Percentiles rank a stretch among this genome's conserved stretches.
Evolutionary conservation across 2,888 invertebrate species (phyloP).

Genomic region (Andrena flavipes): DNA sequence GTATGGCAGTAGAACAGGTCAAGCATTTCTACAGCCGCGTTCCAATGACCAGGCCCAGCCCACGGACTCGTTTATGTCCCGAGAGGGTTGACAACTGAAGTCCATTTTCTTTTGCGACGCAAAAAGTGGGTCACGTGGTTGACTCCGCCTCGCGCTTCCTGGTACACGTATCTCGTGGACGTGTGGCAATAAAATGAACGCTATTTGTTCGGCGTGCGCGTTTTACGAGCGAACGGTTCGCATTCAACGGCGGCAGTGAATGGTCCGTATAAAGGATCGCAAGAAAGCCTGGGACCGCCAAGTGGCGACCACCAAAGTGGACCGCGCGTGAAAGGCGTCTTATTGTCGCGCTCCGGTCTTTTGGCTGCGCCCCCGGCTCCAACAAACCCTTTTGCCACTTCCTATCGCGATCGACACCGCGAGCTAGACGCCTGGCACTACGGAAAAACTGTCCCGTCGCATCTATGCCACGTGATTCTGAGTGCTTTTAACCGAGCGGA

Average conservation of each 20-base stretch:
- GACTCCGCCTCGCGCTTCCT: neutral
- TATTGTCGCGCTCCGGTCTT: slow-evolving; percentile 51
- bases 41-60: too few relatives aligned
- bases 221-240: slow-evolving; percentile 51
- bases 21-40: too few relatives aligned
- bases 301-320: slow-evolving; percentile 59
- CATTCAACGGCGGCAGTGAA: slow-evolving; percentile 41
- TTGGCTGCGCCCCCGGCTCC: slow-evolving; percentile 32
- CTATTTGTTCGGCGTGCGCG: slow-evolving; percentile 48
- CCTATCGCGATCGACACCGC: slow-evolving; percentile 57
- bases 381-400: slow-evolving; percentile 25
- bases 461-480: neutral
- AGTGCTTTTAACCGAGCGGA: neutral
- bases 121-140: neutral
- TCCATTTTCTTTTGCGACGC: neutral
- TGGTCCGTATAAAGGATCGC: slow-evolving; percentile 53
- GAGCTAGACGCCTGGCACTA: slow-evolving; percentile 20
- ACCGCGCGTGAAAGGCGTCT: slow-evolving; percentile 58
- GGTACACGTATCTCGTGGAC: slow-evolving; percentile 15
- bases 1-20: too few relatives aligned
- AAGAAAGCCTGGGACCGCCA: slow-evolving; percentile 50
- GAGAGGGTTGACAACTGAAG: neutral
- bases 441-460: neutral
- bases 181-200: slow-evolving; percentile 54
- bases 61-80: too few relatives aligned